A percentile compares a stretch with the other conserved stretches of the same genome.
These are phyloP conservation scores for Prosopocoilus inquinatus DNA, from an alignment of 2,888 invertebrate genomes.

Conservation along the genomic window DNA sequence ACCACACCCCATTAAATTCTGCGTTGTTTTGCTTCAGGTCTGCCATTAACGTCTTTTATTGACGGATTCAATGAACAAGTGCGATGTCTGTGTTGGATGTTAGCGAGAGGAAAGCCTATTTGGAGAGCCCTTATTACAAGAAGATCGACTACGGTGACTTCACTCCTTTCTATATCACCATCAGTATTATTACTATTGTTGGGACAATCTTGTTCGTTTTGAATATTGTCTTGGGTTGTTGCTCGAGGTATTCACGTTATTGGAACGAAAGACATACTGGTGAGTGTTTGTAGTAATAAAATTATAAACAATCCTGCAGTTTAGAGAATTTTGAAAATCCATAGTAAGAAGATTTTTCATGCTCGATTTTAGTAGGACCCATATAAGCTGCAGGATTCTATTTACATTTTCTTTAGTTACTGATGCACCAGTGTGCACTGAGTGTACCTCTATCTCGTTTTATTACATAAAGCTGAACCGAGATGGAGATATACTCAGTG, in stretches of 20 bases:
- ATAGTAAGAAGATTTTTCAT: too few species aligned
- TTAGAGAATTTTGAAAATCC: too few species aligned
- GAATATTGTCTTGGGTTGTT: constrained; percentile 78
- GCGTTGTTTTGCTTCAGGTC: constrained; percentile 1
- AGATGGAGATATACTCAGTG: too few species aligned
- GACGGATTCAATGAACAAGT: constrained; percentile 20
- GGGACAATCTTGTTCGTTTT: constrained; percentile 68
- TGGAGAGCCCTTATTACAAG: constrained; percentile 62
- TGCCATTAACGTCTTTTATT: constrained; percentile 3
- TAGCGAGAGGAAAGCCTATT: constrained; percentile 60
- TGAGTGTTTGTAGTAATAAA: constrained; percentile 45
- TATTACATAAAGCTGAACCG: too few species aligned
- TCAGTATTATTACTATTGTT: constrained; percentile 74
- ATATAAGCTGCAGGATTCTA: too few species aligned
- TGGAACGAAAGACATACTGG: constrained; percentile 83
- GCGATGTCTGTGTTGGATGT: constrained; percentile 60
- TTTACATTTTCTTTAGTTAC: too few species aligned
- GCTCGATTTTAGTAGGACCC: too few species aligned
- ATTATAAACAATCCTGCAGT: too few species aligned
- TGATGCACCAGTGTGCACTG: too few species aligned
- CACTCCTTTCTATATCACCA: constrained; percentile 80
- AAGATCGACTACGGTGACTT: constrained; percentile 69
- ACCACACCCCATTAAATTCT: constrained; percentile 7
- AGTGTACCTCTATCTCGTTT: too few species aligned
- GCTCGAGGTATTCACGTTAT: constrained; percentile 75